Base-by-base conservation (phyloP, 2,888 invertebrate genomes). In the Phasia obesa region DNA sequence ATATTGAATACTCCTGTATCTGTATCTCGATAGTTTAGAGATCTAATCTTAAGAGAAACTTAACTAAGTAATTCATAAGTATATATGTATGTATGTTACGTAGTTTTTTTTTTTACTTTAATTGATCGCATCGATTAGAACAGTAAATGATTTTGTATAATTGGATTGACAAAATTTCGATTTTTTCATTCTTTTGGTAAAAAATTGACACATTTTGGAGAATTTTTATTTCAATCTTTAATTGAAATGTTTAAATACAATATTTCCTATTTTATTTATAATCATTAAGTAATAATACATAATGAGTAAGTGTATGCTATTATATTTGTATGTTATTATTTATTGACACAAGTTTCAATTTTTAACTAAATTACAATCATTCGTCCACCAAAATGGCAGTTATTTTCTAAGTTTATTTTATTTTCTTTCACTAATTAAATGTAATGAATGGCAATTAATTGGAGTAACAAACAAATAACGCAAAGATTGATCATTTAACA, bases 151-250 rank as follows among this genome's bases (percentile, higher is more conserved):
- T 65, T 67, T 35, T 42, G 44, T 70, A 25, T 51, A 27, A 53
- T 31, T 51, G 19, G 65, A 69, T 81, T 81, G 75, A 81, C 80
- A 64, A 57, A 70, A 31, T 59, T 76, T 59, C 15, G 42, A 59
- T 44, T 59, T 59, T 25, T 38, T 60, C 31, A 13, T 47, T 77
- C 21, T 35, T 67, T 67, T 59, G 17, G n/a, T 27, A 59, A 60
- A 60, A 82, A 82, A 82, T 82, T 82, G 82, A 82, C 82, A 82
- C 73, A 38, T 64, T 62, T 73, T 74, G 73, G 81, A 81, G 81
- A 81, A 81, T 65, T 81, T 57, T 71, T 76, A 44, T 57, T 55
- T 25, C 17, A 35, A 55, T 53, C 51, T 60, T 65, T 35, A 44
- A 35, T 75, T 1, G 11, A 65, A 25, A 64, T 62, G 17, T 67